Conservation (phyloP, 1,140 invertebrate genomes). For the Bombus fervidus region DNA sequence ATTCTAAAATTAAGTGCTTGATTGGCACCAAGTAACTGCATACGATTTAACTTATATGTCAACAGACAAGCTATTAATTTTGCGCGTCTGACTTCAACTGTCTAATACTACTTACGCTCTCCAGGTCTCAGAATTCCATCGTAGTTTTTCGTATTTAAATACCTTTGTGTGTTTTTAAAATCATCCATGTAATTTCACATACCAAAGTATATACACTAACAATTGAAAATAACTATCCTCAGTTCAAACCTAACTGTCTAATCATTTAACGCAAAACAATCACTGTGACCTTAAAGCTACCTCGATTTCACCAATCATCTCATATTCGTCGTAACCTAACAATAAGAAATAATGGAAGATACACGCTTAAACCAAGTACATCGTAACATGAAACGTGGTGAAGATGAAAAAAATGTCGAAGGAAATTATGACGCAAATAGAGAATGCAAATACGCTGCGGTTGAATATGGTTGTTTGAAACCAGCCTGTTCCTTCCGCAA, state of each 20-base stretch:
- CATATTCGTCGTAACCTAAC: background rate
- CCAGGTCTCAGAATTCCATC: too few relatives aligned
- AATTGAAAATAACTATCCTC: background rate
- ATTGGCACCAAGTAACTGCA: too few relatives aligned
- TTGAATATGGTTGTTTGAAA: slow-evolving; percentile 9
- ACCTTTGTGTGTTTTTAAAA: too few relatives aligned
- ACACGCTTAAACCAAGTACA: background rate
- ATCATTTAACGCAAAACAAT: background rate
- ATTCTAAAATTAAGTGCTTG: too few relatives aligned
- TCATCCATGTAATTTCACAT: too few relatives aligned
- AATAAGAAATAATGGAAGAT: background rate
- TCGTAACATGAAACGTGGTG: background rate
- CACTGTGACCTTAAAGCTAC: background rate
- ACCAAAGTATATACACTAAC: too few relatives aligned
- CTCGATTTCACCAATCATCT: background rate
- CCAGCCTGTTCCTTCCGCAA: background rate
- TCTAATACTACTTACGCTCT: too few relatives aligned
- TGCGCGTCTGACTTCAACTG: too few relatives aligned
- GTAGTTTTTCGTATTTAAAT: too few relatives aligned
- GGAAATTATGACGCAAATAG: slow-evolving; percentile 25
- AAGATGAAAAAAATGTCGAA: background rate
- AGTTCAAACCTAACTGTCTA: too few relatives aligned
- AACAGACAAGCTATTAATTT: too few relatives aligned
- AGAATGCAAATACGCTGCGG: slow-evolving; percentile 18
- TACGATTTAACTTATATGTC: too few relatives aligned